phyloP scores from a whole-genome alignment of 2,113 vertebrate species.

The Cranoglanis bouderius region DNA sequence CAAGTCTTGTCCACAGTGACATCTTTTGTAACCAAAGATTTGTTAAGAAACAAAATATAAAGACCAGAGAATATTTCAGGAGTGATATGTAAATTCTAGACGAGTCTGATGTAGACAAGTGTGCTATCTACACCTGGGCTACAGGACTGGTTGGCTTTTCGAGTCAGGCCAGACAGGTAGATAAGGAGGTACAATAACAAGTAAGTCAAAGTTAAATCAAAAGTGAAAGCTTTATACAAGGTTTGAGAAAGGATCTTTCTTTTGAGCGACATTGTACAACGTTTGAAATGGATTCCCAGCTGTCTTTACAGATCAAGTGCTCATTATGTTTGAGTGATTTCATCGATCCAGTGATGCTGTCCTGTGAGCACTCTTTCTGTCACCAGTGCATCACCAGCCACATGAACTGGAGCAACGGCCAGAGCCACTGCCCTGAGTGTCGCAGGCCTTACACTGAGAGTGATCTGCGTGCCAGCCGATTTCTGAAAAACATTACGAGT shows the following conservation, averaged over 20 bases:
- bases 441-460: background rate
- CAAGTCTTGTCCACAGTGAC: background rate
- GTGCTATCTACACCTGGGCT: background rate
- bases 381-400: conserved; percentile 53
- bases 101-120: background rate
- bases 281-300: background rate
- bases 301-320: conserved; percentile 54
- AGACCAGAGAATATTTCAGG: background rate
- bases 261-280: background rate
- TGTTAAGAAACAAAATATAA: background rate
- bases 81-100: background rate
- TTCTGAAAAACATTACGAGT: conserved; percentile 49
- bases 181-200: background rate
- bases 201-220: too few species aligned
- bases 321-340: conserved; percentile 63
- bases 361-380: conserved; percentile 68
- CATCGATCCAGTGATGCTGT: conserved; percentile 62
- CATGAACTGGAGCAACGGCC: background rate
- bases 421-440: conserved; percentile 57
- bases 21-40: background rate
- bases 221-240: background rate
- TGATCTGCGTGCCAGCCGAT: conserved; percentile 44
- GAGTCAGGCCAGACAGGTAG: background rate
- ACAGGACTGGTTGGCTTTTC: background rate
- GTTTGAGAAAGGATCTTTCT: background rate